Conservation (phyloP, 2,888 invertebrate species). For the Lasioglossum zephyrum region DNA sequence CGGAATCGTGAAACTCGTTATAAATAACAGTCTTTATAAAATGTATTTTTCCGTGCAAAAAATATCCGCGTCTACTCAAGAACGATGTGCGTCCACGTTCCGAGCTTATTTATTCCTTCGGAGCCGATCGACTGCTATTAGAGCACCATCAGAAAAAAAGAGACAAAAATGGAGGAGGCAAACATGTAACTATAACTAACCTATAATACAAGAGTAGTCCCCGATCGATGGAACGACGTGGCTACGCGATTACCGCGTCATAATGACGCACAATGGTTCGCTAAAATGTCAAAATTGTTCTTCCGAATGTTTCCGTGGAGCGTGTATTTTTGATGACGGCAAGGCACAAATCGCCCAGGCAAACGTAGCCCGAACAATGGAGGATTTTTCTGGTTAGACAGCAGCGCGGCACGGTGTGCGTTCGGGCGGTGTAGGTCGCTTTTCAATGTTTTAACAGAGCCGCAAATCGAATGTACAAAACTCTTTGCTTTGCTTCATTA, state of each 20-base stretch:
- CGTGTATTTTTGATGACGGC: constrained; percentile 25
- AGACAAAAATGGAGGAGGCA: background rate
- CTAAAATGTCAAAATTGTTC: constrained; percentile 36
- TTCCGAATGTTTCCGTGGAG: constrained; percentile 18
- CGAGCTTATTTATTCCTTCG: constrained; percentile 1
- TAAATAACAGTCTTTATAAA: background rate
- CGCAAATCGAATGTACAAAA: constrained; percentile 28
- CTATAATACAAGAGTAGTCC: background rate
- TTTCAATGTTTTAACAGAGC: constrained; percentile 46
- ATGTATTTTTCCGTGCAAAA: background rate
- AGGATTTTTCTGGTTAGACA: constrained; percentile 38
- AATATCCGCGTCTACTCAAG: background rate
- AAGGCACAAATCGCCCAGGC: constrained; percentile 54
- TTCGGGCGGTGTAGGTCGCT: constrained; percentile 30
- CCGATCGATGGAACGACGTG: constrained; percentile 19
- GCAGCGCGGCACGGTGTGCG: constrained; percentile 40
- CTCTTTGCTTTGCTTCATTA: constrained; percentile 23
- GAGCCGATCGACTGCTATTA: constrained; percentile 22
- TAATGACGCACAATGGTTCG: constrained; percentile 21
- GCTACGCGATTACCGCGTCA: constrained; percentile 34
- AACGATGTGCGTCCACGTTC: background rate
- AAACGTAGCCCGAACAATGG: constrained; percentile 61
- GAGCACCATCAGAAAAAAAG: background rate
- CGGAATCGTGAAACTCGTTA: too few relatives aligned
- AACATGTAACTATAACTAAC: constrained; percentile 23